Evolutionary conservation across 2,797 vertebrate genomes (phyloP).

Genomic region (Sebastolobus altivelis): DNA sequence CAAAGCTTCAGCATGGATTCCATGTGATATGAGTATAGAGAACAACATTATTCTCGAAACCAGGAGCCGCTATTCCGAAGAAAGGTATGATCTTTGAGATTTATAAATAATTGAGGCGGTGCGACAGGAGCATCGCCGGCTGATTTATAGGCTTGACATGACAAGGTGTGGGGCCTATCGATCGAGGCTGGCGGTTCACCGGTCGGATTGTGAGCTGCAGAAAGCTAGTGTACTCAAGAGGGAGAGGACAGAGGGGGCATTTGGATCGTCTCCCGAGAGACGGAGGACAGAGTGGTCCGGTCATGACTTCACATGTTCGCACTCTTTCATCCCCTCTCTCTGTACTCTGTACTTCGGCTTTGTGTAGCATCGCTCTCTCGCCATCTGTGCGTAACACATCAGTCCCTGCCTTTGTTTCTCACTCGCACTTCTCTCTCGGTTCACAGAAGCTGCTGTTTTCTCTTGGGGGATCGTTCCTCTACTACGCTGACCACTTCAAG

Average conservation of each 20-base stretch:
- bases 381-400: constrained; percentile 42
- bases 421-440: constrained; percentile 31
- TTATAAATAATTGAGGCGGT: constrained; percentile 62
- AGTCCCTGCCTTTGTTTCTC: background rate
- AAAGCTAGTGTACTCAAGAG: constrained; percentile 53
- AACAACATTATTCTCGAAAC: constrained; percentile 14
- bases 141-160: constrained; percentile 67
- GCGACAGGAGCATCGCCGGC: constrained; percentile 40
- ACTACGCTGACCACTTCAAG: constrained; percentile 99
- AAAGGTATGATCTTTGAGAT: constrained; percentile 34
- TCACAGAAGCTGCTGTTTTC: constrained; percentile 96
- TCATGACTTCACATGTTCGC: constrained; percentile 65
- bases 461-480: constrained; percentile 97
- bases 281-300: constrained; percentile 25
- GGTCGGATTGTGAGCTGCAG: constrained; percentile 59
- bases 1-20: constrained; percentile 8
- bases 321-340: constrained; percentile 51
- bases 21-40: background rate
- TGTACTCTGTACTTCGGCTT: background rate
- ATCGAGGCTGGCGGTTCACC: constrained; percentile 54
- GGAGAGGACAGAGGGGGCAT: constrained; percentile 22
- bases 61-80: constrained; percentile 11
- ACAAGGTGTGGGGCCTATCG: constrained; percentile 69
- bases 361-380: constrained; percentile 30
- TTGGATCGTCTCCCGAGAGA: constrained; percentile 43